Evolutionary conservation across 2,113 vertebrate genomes (phyloP).

Genomic region (Theristicus caerulescens): DNA sequence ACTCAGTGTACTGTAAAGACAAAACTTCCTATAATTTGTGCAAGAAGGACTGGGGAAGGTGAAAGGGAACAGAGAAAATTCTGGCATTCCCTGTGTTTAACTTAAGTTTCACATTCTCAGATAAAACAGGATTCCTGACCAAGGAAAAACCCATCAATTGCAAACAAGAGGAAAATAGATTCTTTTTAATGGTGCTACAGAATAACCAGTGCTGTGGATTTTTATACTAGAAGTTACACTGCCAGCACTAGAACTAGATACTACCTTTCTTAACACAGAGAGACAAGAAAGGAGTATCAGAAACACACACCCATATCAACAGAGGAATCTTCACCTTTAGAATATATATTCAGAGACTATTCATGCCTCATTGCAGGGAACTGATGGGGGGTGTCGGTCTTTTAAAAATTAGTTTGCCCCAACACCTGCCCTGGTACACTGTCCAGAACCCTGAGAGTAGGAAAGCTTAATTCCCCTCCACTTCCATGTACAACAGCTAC

Average conservation of each 20-base stretch:
- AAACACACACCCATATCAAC: background rate
- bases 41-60: background rate
- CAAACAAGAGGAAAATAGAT: background rate
- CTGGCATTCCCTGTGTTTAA: background rate
- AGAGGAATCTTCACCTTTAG: background rate
- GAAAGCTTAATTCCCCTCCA: background rate
- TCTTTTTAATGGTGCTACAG: background rate
- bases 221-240: background rate
- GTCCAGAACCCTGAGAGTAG: background rate
- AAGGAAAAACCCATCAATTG: background rate
- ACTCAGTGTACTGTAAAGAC: background rate
- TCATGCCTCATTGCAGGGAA: background rate
- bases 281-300: background rate
- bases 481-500: background rate
- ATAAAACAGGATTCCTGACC: background rate
- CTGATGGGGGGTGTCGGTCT: fast-evolving
- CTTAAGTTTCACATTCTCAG: background rate
- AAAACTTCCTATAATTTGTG: background rate
- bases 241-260: background rate
- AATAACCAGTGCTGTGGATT: background rate
- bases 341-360: background rate
- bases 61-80: background rate
- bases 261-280: background rate
- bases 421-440: background rate
- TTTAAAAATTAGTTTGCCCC: background rate